Conservation (phyloP, 2,113 vertebrate genomes). For the Lophochroa leadbeateri region DNA sequence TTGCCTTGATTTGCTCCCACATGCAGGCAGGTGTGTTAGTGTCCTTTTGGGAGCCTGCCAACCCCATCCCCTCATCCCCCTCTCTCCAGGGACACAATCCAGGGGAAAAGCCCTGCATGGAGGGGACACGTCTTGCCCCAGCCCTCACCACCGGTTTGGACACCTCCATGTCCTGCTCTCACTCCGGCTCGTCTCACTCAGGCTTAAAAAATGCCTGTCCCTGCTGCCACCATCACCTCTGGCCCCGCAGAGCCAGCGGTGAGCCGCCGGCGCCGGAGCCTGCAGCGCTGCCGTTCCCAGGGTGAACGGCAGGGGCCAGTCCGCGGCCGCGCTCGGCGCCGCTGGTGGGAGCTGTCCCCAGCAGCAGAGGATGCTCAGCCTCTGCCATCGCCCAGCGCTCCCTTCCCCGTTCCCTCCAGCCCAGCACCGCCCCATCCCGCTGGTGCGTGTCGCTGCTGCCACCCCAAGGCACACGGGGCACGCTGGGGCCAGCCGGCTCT, state of each 20-base stretch:
- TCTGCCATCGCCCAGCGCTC: neutral
- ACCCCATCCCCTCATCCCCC: rapidly evolving
- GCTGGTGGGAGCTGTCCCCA: neutral
- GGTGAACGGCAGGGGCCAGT: conserved; percentile 54
- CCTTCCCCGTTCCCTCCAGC: neutral
- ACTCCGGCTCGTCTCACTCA: too few species aligned
- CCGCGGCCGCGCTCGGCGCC: neutral
- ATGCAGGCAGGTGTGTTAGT: rapidly evolving
- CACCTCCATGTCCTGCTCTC: rapidly evolving
- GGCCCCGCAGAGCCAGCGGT: neutral
- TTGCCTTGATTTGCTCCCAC: neutral
- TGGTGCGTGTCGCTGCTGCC: neutral
- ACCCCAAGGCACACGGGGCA: neutral
- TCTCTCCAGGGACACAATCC: rapidly evolving
- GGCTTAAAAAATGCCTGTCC: neutral
- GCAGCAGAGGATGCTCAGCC: neutral
- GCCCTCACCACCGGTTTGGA: rapidly evolving
- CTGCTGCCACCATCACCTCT: neutral
- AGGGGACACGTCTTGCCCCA: neutral
- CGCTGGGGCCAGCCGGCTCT: neutral
- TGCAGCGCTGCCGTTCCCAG: conserved; percentile 15
- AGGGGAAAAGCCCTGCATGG: rapidly evolving
- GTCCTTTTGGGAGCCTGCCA: rapidly evolving
- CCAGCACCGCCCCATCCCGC: rapidly evolving
- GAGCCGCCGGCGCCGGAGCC: neutral